phyloP scores from a whole-genome alignment of 2,888 invertebrate genomes.

The Macaria notata region DNA sequence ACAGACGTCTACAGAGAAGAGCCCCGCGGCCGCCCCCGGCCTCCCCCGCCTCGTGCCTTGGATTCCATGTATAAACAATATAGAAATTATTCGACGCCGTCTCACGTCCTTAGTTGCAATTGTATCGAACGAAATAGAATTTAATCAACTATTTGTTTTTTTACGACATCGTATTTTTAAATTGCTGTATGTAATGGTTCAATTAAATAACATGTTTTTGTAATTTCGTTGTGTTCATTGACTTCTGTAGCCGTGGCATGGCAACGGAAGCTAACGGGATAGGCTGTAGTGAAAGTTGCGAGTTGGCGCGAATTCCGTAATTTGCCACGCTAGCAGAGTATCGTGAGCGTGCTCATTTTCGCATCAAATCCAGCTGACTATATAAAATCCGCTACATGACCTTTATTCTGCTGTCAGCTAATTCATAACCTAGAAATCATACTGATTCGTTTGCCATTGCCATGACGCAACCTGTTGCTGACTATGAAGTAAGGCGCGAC shows the following conservation, averaged over 20 bases:
- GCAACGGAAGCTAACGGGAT: conserved; percentile 30
- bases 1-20: conserved; percentile 77
- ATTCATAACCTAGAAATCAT: conserved; percentile 10
- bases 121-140: conserved; percentile 73
- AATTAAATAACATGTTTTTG: conserved; percentile 78
- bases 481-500: too few species aligned
- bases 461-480: conserved; percentile 18
- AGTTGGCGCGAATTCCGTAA: conserved; percentile 15
- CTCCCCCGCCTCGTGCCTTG: conserved; percentile 72
- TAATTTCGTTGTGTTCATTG: conserved; percentile 45
- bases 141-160: conserved; percentile 61
- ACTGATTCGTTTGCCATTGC: conserved; percentile 6
- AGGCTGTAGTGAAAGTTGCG: conserved; percentile 22
- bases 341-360: conserved; percentile 19
- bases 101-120: conserved; percentile 73
- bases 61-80: conserved; percentile 62
- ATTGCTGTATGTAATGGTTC: conserved; percentile 77
- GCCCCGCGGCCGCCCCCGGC: conserved; percentile 52
- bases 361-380: conserved; percentile 11
- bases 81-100: conserved; percentile 64
- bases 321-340: conserved; percentile 13
- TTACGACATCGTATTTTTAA: conserved; percentile 75
- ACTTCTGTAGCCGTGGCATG: conserved; percentile 34
- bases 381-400: conserved; percentile 5
- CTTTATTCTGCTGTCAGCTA: conserved; percentile 4